Conservation (phyloP, 2,888 invertebrate species). For the Dolichopus griseipennis region DNA sequence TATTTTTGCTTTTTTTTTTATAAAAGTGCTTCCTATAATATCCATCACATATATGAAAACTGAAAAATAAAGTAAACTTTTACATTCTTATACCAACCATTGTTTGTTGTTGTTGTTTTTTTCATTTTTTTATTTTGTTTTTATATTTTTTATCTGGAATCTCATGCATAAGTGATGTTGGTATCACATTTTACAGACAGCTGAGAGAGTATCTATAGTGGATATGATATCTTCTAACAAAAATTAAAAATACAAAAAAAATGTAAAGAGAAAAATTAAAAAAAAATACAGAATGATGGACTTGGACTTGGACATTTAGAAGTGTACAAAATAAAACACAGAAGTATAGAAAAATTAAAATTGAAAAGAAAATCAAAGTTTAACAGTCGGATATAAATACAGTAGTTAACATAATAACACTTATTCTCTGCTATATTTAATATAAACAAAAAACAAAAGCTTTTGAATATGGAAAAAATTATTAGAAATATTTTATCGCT, state of each 20-base stretch:
- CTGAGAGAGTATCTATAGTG: not conserved
- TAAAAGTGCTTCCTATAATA: not conserved
- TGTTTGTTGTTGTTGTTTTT: not conserved
- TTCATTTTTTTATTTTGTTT: not conserved
- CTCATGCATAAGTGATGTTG: constrained; percentile 4
- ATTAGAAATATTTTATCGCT: no score
- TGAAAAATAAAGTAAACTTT: not conserved
- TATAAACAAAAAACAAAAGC: no score
- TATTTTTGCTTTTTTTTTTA: not conserved
- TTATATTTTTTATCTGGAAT: not conserved
- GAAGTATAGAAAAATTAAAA: not conserved
- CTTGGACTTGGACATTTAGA: constrained; percentile 1
- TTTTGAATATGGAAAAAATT: no score
- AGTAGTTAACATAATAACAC: no score
- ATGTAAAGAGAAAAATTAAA: not conserved
- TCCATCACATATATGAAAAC: not conserved
- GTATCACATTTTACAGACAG: not conserved
- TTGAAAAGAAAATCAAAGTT: not conserved
- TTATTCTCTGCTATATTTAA: no score
- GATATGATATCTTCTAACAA: not conserved
- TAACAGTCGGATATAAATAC: no score
- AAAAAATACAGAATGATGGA: not conserved
- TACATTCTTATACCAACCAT: not conserved
- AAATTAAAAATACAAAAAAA: no score
- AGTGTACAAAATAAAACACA: not conserved